These are phyloP conservation scores for Stenchaetothrips biformis DNA, from an alignment of 2,888 invertebrate genomes.

Conservation along the genomic window DNA sequence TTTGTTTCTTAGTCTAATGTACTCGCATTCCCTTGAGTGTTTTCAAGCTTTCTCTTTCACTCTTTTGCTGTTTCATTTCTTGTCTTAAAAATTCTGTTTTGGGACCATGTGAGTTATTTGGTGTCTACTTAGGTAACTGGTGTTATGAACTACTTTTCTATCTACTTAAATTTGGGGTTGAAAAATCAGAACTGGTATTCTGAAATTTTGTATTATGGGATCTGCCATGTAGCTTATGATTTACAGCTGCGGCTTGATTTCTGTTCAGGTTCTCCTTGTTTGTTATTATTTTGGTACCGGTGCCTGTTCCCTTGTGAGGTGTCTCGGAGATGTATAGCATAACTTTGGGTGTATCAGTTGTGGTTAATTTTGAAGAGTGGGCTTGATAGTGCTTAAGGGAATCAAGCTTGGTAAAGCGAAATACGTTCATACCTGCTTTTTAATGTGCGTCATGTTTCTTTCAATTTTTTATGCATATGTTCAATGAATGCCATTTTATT, in stretches of 20 bases:
- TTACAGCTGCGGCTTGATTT: neutral
- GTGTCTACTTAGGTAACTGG: neutral
- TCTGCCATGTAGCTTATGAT: neutral
- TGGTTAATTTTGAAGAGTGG: neutral
- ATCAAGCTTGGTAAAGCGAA: neutral
- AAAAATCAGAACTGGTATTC: neutral
- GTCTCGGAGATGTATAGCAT: neutral
- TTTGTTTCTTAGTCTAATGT: neutral
- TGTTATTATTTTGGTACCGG: neutral
- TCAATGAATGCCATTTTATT: neutral
- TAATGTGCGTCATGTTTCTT: neutral
- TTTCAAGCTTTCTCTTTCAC: neutral
- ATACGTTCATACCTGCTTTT: neutral
- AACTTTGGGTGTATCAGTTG: neutral
- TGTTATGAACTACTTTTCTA: neutral
- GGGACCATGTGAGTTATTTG: neutral
- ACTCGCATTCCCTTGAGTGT: neutral
- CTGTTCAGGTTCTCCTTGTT: neutral
- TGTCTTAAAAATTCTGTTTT: neutral
- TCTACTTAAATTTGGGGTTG: neutral
- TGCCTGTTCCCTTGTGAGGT: neutral
- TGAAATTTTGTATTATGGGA: too few relatives aligned
- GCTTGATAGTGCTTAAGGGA: conserved; percentile 4
- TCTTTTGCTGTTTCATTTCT: neutral
- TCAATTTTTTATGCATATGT: neutral